These are phyloP conservation scores for Anadara kagoshimensis DNA, from an alignment of 1,140 invertebrate genomes.

Conservation along the genomic window DNA sequence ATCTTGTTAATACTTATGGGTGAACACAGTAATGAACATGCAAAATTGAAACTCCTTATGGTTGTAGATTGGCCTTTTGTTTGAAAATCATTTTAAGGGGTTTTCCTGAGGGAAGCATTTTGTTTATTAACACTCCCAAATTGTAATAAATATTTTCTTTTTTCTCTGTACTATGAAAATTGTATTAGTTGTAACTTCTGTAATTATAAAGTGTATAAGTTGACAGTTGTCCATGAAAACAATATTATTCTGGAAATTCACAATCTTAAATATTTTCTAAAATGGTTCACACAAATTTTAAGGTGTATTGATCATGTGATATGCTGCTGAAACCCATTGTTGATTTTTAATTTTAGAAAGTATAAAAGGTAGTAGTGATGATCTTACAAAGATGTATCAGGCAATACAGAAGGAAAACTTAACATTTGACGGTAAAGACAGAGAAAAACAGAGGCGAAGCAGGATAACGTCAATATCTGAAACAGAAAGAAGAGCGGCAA, in stretches of 20 bases:
- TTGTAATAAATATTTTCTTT: neutral
- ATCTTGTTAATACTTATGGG: too few species aligned
- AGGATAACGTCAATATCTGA: constrained; percentile 37
- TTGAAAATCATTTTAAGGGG: too few species aligned
- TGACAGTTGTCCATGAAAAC: neutral
- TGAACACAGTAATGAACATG: too few species aligned
- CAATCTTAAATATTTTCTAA: neutral
- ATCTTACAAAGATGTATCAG: constrained; percentile 50
- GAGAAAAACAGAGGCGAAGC: constrained; percentile 48
- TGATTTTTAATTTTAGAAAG: neutral
- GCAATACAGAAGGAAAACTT: constrained; percentile 54
- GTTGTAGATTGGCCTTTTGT: neutral
- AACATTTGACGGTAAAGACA: constrained; percentile 63
- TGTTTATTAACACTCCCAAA: too few species aligned
- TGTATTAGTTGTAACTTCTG: neutral
- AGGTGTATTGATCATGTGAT: too few species aligned
- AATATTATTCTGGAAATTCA: neutral
- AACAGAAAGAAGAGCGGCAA: constrained; percentile 10
- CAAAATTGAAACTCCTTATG: neutral
- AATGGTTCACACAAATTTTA: neutral
- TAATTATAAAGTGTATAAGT: neutral
- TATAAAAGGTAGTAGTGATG: constrained; percentile 47
- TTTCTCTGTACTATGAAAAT: neutral
- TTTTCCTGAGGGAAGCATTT: neutral
- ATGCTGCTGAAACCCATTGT: neutral